A percentile compares a stretch with the other conserved stretches of the same genome.
Evolutionary conservation across 1,140 invertebrate species (phyloP).

Genomic region (Psix sp.): DNA sequence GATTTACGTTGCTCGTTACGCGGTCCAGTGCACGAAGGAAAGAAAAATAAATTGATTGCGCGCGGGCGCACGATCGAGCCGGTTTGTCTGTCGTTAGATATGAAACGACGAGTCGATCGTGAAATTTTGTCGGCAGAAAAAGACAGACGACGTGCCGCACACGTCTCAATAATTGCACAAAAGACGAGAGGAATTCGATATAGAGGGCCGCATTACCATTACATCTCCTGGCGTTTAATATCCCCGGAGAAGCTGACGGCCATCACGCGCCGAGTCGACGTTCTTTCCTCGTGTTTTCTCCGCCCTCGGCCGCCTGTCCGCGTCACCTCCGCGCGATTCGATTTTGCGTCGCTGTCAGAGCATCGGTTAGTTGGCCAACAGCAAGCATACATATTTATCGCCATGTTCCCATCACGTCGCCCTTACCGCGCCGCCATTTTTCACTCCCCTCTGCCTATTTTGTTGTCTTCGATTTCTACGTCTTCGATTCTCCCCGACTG

Average conservation of each 20-base stretch:
- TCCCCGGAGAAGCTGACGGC: slow-evolving; percentile 37
- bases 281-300: slow-evolving; percentile 28
- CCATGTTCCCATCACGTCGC: slow-evolving; percentile 56
- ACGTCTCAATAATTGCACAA: slow-evolving; percentile 24
- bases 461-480: slow-evolving; percentile 44
- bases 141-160: too few relatives aligned
- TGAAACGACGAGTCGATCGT: slow-evolving; percentile 50
- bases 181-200: slow-evolving; percentile 20
- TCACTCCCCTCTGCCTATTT: slow-evolving; percentile 31
- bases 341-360: slow-evolving; percentile 55
- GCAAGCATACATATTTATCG: slow-evolving; percentile 60
- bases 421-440: slow-evolving; percentile 36
- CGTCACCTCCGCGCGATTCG: slow-evolving; percentile 67
- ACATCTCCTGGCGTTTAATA: slow-evolving; percentile 46
- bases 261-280: slow-evolving; percentile 16
- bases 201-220: slow-evolving; percentile 34
- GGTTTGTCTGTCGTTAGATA: slow-evolving; percentile 46
- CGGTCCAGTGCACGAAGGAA: slow-evolving; percentile 74
- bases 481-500: slow-evolving; percentile 43
- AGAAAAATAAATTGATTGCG: slow-evolving; percentile 77
- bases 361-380: slow-evolving; percentile 61
- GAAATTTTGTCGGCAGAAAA: slow-evolving; percentile 47
- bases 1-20: slow-evolving; percentile 78
- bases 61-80: slow-evolving; percentile 63
- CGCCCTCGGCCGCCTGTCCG: slow-evolving; percentile 31